These are phyloP conservation scores for Agonopterix heracliana DNA, from an alignment of 2,888 invertebrate genomes.

Conservation along the genomic window DNA sequence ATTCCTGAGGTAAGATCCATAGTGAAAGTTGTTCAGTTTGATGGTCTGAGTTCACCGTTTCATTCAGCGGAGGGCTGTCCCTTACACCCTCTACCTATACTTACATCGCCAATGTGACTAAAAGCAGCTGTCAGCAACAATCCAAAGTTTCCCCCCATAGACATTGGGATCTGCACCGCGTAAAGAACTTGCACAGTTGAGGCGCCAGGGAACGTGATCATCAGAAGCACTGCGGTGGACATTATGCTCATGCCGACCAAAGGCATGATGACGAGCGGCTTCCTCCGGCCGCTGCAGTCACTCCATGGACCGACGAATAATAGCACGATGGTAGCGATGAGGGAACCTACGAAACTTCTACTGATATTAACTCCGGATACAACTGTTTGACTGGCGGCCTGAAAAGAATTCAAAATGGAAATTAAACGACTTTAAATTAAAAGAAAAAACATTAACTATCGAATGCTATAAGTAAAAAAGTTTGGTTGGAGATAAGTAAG, in stretches of 20 bases:
- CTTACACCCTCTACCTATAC: no score
- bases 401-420: conserved; percentile 20
- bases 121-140: conserved; percentile 85
- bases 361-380: conserved; percentile 82
- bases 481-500: no score
- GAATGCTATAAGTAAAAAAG: no score
- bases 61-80: no score
- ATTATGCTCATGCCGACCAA: conserved; percentile 72
- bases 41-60: no score
- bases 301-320: conserved; percentile 79
- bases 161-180: conserved; percentile 78
- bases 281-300: conserved; percentile 75
- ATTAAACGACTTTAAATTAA: no score
- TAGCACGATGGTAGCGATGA: conserved; percentile 78
- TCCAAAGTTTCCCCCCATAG: conserved; percentile 81
- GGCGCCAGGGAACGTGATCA: conserved; percentile 61
- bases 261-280: conserved; percentile 74
- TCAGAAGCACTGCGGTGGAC: conserved; percentile 58
- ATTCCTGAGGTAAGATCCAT: no score
- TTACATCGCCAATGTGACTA: conserved; percentile 86
- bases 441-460: no score
- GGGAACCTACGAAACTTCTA: conserved; percentile 60
- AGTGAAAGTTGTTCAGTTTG: no score
- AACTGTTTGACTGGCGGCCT: conserved; percentile 72
- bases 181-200: conserved; percentile 59